Evolutionary conservation across 1,140 invertebrate species (phyloP).

Genomic region (Conus betulinus): DNA sequence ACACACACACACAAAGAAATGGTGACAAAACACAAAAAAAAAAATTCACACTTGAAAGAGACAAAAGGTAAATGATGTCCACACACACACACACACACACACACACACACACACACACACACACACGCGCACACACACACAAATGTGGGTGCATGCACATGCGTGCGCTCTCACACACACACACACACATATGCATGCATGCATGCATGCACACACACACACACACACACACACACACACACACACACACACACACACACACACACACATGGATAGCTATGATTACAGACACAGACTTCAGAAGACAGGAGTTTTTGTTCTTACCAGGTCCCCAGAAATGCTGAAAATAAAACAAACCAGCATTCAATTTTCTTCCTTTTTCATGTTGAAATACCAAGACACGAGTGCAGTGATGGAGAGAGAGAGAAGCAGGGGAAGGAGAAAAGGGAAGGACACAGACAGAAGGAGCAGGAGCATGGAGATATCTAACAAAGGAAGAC

Average conservation of each 20-base stretch:
- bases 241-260: neutral
- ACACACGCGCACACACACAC: too few relatives aligned
- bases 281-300: neutral
- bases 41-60: neutral
- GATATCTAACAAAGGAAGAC: too few relatives aligned
- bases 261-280: neutral
- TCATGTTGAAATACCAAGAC: too few relatives aligned
- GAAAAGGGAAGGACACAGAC: too few relatives aligned
- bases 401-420: too few relatives aligned
- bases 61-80: neutral
- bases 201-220: neutral
- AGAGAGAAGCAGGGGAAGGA: too few relatives aligned
- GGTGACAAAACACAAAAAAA: neutral
- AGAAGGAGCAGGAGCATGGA: too few relatives aligned
- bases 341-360: slow-evolving; percentile 51
- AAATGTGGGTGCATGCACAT: neutral
- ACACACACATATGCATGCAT: neutral
- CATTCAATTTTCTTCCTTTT: too few relatives aligned
- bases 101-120: neutral
- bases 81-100: neutral
- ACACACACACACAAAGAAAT: neutral
- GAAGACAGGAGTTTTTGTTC: neutral
- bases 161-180: neutral
- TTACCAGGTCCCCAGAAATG: slow-evolving; percentile 78
- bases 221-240: neutral